Conservation (phyloP, 2,888 invertebrate genomes). For the Heliconius ismenius region DNA sequence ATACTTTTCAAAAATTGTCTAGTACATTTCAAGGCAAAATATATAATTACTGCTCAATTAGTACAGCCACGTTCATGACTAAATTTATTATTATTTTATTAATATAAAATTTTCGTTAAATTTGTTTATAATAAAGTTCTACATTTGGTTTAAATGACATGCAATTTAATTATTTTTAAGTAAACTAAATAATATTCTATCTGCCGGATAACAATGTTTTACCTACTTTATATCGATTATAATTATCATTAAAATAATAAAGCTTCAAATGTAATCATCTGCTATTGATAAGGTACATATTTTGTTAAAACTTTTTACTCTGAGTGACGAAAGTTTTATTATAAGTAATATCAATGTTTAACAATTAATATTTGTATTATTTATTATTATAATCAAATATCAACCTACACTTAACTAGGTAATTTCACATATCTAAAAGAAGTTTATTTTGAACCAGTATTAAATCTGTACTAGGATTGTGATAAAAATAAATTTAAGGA, state of each 20-base stretch:
- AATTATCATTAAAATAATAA: constrained; percentile 8
- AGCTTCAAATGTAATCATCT: constrained; percentile 6
- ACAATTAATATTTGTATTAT: background rate
- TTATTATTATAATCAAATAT: background rate
- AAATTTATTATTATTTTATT: background rate
- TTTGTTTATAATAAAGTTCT: background rate
- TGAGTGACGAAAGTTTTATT: background rate
- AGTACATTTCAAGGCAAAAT: constrained; percentile 39
- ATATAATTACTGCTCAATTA: constrained; percentile 16
- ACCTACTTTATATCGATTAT: background rate
- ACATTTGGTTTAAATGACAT: no score
- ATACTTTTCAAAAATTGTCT: constrained; percentile 39
- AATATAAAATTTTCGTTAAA: background rate
- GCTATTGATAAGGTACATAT: constrained; percentile 1
- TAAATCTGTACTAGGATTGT: constrained; percentile 19
- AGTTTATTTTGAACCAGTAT: background rate
- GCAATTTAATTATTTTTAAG: background rate
- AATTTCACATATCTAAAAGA: constrained; percentile 8
- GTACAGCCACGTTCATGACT: background rate
- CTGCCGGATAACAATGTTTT: background rate
- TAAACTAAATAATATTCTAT: background rate
- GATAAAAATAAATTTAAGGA: constrained; percentile 40
- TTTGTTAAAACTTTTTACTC: background rate
- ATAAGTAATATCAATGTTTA: background rate
- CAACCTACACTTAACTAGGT: constrained; percentile 1